Conservation (phyloP, 2,113 vertebrate genomes). For the Bombycilla garrulus region DNA sequence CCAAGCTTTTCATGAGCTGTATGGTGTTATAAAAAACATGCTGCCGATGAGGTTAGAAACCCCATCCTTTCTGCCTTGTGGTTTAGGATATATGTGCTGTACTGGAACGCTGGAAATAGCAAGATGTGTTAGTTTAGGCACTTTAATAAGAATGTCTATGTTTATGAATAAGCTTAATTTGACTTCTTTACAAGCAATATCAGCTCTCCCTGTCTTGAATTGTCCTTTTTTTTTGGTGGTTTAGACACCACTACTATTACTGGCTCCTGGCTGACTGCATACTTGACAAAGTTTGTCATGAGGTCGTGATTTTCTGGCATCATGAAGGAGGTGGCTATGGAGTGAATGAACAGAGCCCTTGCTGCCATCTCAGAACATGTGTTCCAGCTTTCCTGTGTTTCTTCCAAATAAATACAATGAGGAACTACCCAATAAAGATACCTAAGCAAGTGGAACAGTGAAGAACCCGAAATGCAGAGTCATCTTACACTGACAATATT, state of each 20-base stretch:
- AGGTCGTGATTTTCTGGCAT: neutral
- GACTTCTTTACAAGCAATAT: constrained; percentile 29
- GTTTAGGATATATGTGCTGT: constrained; percentile 51
- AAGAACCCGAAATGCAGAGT: neutral
- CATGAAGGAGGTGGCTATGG: neutral
- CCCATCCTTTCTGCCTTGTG: constrained; percentile 55
- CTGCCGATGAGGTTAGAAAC: constrained; percentile 52
- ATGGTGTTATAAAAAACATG: constrained; percentile 49
- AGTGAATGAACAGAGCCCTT: neutral
- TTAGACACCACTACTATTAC: constrained; percentile 32
- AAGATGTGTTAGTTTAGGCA: constrained; percentile 52
- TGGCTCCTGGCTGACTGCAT: constrained; percentile 47
- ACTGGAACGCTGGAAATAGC: constrained; percentile 49
- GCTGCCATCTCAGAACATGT: neutral
- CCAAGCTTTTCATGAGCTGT: constrained; percentile 52
- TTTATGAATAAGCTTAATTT: constrained; percentile 38
- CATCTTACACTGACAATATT: neutral
- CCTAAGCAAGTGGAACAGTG: neutral
- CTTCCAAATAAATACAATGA: neutral
- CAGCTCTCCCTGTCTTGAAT: constrained; percentile 3
- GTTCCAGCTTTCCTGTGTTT: neutral
- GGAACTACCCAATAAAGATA: neutral
- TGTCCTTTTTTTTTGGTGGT: neutral
- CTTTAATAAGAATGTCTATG: constrained; percentile 39
- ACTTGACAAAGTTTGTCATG: constrained; percentile 9